Conservation (phyloP, 2,797 vertebrate species). For the Pipistrellus kuhlii region DNA sequence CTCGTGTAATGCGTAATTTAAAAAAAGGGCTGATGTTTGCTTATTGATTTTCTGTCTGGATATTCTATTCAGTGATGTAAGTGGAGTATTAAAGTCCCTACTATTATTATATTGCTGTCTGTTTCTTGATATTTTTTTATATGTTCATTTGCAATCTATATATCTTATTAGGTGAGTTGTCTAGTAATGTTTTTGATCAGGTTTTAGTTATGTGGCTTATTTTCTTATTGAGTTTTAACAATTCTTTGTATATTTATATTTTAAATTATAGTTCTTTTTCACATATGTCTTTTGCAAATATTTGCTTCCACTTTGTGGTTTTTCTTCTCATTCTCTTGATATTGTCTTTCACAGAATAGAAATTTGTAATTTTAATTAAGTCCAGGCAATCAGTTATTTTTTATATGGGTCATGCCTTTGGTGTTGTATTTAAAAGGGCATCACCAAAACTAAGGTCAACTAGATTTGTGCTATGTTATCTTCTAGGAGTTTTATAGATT, state of each 20-base stretch:
- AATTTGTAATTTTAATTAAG: background rate
- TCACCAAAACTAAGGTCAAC: background rate
- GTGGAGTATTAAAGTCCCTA: background rate
- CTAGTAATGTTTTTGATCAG: background rate
- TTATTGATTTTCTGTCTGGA: no score
- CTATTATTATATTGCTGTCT: background rate
- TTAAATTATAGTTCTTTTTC: background rate
- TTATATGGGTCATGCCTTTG: background rate
- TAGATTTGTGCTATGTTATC: background rate
- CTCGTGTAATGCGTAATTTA: no score
- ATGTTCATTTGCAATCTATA: background rate
- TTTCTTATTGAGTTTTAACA: background rate
- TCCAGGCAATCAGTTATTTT: background rate
- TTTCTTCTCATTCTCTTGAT: background rate
- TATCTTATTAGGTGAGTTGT: background rate
- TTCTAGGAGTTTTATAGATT: background rate
- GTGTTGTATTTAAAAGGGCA: background rate
- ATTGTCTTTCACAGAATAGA: background rate
- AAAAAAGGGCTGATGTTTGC: no score
- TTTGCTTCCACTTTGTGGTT: background rate
- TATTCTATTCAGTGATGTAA: background rate
- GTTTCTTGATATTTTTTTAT: background rate
- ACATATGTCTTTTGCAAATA: background rate
- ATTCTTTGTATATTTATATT: conserved; percentile 14
- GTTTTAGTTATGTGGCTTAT: background rate